Percentiles rank a stretch among this genome's conserved stretches.
These are phyloP conservation scores for Moxostoma hubbsi DNA, from an alignment of 2,797 vertebrate species.

Conservation along the genomic window DNA sequence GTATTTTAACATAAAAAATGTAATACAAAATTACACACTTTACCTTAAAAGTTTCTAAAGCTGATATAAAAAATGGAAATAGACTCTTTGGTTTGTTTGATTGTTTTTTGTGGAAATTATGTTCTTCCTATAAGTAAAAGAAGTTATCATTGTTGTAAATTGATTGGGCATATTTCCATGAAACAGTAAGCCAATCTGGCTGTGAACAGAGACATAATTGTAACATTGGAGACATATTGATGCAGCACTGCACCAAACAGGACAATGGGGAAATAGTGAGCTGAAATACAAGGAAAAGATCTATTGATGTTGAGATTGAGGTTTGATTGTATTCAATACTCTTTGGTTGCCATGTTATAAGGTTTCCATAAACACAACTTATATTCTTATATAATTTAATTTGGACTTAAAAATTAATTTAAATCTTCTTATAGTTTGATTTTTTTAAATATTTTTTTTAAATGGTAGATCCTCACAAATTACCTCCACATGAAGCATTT, in stretches of 20 bases:
- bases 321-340: conserved; percentile 50
- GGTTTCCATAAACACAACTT: background rate
- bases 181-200: conserved; percentile 4
- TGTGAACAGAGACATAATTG: conserved; percentile 7
- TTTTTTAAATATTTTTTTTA: background rate
- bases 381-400: conserved; percentile 1
- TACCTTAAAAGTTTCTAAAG: too few species aligned
- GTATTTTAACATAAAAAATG: too few species aligned
- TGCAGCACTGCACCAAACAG: conserved; percentile 29
- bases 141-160: conserved; percentile 6
- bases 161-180: conserved; percentile 20
- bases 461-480: conserved; percentile 3
- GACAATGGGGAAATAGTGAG: conserved; percentile 35
- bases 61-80: background rate
- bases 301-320: conserved; percentile 35
- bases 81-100: background rate
- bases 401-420: conserved; percentile 16
- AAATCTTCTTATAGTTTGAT: too few species aligned
- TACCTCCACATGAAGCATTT: background rate
- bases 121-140: background rate
- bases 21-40: too few species aligned
- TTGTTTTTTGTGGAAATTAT: background rate
- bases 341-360: background rate
- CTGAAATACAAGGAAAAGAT: conserved; percentile 40
- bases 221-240: conserved; percentile 35